Conservation (phyloP, 2,797 vertebrate genomes). For the Echeneis naucrates region DNA sequence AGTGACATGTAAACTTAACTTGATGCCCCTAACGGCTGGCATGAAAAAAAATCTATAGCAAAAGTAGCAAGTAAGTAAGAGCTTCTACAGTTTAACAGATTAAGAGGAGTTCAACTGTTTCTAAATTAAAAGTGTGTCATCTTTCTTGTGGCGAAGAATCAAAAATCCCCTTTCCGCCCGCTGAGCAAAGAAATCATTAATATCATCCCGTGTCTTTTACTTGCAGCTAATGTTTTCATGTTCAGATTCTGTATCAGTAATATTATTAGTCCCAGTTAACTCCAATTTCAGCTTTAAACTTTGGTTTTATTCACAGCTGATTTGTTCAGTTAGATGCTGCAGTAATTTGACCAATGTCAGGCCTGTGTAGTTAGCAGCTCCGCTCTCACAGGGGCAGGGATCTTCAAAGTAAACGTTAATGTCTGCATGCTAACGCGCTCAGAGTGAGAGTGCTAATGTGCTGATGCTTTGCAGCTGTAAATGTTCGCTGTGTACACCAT, state of each 20-base stretch:
- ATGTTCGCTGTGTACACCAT: too few relatives aligned
- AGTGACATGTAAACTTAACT: not conserved
- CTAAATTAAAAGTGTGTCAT: not conserved
- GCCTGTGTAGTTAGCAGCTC: too few relatives aligned
- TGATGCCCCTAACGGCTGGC: constrained; percentile 14
- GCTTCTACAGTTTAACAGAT: constrained; percentile 24
- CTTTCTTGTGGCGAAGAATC: not conserved
- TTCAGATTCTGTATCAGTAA: too few relatives aligned
- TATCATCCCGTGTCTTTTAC: not conserved
- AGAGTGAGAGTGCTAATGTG: not conserved
- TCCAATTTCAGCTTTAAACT: not conserved
- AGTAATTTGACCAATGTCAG: too few relatives aligned
- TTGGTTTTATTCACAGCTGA: not conserved
- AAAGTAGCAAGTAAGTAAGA: not conserved
- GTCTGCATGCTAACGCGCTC: not conserved
- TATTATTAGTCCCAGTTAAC: too few relatives aligned
- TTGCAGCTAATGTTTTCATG: not conserved
- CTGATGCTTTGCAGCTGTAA: too few relatives aligned
- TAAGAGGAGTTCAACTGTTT: constrained; percentile 10
- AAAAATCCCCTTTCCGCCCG: not conserved
- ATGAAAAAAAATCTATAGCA: not conserved
- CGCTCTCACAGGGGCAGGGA: not conserved
- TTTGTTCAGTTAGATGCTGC: not conserved
- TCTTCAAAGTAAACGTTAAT: not conserved
- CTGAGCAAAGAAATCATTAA: not conserved